phyloP scores from a whole-genome alignment of 2,113 vertebrate genomes.

The Seriola aureovittata region DNA sequence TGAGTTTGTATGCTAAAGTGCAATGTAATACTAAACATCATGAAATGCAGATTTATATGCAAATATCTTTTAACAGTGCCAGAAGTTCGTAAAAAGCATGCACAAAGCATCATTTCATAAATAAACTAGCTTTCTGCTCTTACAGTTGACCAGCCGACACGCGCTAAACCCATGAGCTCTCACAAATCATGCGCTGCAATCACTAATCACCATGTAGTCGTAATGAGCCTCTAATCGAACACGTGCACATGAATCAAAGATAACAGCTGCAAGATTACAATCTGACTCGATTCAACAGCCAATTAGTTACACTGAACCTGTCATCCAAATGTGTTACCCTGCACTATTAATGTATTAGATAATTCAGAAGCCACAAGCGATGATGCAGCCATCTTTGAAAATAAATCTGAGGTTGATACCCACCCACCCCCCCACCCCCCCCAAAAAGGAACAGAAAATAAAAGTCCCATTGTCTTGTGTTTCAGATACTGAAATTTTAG shows the following conservation, averaged over 20 bases:
- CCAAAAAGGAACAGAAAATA: constrained; percentile 46
- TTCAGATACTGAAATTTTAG: constrained; percentile 79
- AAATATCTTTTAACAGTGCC: background rate
- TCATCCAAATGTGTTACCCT: constrained; percentile 25
- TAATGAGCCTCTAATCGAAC: constrained; percentile 61
- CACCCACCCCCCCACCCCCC: constrained; percentile 33
- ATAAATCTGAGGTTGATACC: constrained; percentile 69
- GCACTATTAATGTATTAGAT: constrained; percentile 30
- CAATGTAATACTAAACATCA: background rate
- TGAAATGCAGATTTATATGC: background rate
- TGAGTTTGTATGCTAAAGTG: background rate
- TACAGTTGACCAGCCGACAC: background rate
- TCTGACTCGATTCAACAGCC: constrained; percentile 39
- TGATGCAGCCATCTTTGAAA: constrained; percentile 56
- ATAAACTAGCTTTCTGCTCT: background rate
- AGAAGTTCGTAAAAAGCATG: too few relatives aligned
- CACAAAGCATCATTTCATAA: background rate
- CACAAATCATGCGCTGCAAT: constrained; percentile 29
- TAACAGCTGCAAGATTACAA: constrained; percentile 42
- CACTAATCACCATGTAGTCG: constrained; percentile 46
- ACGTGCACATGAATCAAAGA: constrained; percentile 54
- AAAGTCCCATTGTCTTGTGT: constrained; percentile 33
- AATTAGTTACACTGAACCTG: constrained; percentile 55
- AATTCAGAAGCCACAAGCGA: constrained; percentile 28
- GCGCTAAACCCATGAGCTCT: background rate